phyloP scores from a whole-genome alignment of 2,797 vertebrate species.

The Poeciliopsis presidionis region DNA sequence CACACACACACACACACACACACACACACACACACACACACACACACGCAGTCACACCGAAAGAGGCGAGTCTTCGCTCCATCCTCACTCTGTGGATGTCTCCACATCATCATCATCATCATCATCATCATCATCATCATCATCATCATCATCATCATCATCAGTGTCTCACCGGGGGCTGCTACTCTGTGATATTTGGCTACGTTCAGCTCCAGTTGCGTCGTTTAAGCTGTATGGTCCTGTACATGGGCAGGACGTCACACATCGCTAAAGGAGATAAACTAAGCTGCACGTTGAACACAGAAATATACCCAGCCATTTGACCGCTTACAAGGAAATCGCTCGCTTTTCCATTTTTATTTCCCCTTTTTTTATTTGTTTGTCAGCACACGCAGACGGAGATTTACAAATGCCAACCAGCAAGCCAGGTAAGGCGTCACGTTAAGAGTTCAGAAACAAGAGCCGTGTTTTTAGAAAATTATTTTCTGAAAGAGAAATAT shows the following conservation, averaged over 20 bases:
- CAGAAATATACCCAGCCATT: conserved; percentile 19
- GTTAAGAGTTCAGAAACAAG: conserved; percentile 38
- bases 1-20: not conserved
- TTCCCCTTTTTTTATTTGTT: not conserved
- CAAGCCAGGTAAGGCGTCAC: conserved; percentile 23
- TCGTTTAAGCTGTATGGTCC: conserved; percentile 32
- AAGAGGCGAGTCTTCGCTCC: conserved; percentile 8
- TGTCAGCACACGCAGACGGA: conserved; percentile 41
- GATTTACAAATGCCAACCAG: conserved; percentile 52
- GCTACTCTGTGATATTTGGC: conserved; percentile 38
- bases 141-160: conserved; percentile 4
- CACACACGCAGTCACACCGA: not conserved
- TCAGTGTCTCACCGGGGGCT: conserved; percentile 33
- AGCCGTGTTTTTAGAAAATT: conserved; percentile 6
- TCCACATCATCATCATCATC: conserved; percentile 17
- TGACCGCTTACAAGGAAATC: conserved; percentile 41
- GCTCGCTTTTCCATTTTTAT: not conserved
- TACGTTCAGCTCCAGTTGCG: conserved; percentile 45
- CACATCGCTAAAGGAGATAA: conserved; percentile 17
- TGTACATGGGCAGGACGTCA: conserved; percentile 36
- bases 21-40: not conserved
- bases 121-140: too few species aligned
- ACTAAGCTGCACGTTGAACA: conserved; percentile 19
- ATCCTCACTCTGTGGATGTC: conserved; percentile 36
- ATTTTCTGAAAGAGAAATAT: conserved; percentile 22